Evolutionary conservation across 2,113 vertebrate species (phyloP), one percentile per base, ranked within the genome.

Genomic region (Anthoscopus minutus): DNA sequence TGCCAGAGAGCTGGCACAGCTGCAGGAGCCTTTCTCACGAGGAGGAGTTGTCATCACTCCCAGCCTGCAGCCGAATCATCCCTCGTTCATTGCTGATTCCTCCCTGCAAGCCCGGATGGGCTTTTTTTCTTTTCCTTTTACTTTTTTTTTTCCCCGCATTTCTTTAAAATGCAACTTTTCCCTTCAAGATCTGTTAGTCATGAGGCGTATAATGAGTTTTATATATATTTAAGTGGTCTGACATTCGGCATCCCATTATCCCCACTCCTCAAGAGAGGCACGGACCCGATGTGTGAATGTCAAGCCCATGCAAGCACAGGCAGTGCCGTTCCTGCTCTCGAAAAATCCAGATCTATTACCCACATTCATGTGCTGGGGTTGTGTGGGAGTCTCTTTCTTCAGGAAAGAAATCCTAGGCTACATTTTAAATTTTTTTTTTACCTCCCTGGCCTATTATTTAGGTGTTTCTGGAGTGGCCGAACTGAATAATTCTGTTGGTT

Each of bases 231-330:
- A 95, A 94, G 81, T 28, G 89, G 60, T 70, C 94, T 95, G 96
- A 94, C 95, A 92, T 87, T 86, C 47, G 23, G 85, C 92, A 87
- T 94, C 88, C 93, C 92, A 74, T 95, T 95, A 86, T 84, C 92
- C 93, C 69, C 81, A 25, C 93, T 92, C 91, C 88, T 89, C 1
- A 11, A n/a, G 91, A 89, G 91, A 83, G 91, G 44, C 81, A 42
- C 4, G 53, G 93, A 38, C 93, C 85, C 9, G 3, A n/a, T 6
- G 91, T 80, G 91, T 80, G 95, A 66, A 60, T 92, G 95, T 62
- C 80, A 91, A 91, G 92, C 91, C 91, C 91, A 10, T 76, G 82
- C 10, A 33, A 73, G 74, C 17, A 6, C 81, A 69, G 86, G 73
- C 81, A 57, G 92, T 57, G 28, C 79, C 40, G 20, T 20, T 82